Evolutionary conservation across 2,797 vertebrate genomes (phyloP).

Genomic region (Brotula barbata): DNA sequence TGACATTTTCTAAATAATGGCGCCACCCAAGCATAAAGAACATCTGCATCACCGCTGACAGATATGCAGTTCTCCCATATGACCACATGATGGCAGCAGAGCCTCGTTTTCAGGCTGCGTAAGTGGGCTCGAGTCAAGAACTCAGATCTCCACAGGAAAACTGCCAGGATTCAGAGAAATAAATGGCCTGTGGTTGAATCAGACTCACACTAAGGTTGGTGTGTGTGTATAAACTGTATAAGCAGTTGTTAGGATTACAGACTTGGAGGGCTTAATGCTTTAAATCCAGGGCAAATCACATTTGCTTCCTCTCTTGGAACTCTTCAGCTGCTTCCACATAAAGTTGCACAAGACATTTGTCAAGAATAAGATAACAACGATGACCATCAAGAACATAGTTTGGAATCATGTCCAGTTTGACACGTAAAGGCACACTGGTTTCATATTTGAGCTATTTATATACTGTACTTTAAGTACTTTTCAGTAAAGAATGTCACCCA

Average conservation of each 20-base stretch:
- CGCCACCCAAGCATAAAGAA: neutral
- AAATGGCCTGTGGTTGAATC: conserved; percentile 29
- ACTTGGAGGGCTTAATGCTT: conserved; percentile 15
- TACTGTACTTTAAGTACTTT: too few species aligned
- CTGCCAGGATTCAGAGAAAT: conserved; percentile 27
- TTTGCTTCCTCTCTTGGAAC: neutral
- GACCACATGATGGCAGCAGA: conserved; percentile 42
- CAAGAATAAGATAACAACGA: too few species aligned
- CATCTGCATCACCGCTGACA: neutral
- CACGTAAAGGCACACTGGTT: neutral
- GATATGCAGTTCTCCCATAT: conserved; percentile 1
- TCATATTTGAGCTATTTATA: neutral
- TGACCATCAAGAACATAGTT: conserved; percentile 4
- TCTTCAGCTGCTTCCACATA: conserved; percentile 15
- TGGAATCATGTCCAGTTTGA: conserved; percentile 11
- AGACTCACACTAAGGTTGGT: conserved; percentile 9
- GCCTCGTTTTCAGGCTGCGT: conserved; percentile 14
- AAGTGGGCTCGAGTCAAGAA: conserved; percentile 11
- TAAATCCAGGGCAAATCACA: conserved; percentile 19
- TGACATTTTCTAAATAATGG: too few species aligned
- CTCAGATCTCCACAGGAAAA: conserved; percentile 5
- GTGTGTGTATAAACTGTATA: conserved; percentile 31
- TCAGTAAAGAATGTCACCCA: too few species aligned
- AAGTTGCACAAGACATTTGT: neutral
- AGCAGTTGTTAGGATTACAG: conserved; percentile 41